Evolutionary conservation across 1,140 invertebrate species (phyloP).

Genomic region (Belonocnema kinseyi): DNA sequence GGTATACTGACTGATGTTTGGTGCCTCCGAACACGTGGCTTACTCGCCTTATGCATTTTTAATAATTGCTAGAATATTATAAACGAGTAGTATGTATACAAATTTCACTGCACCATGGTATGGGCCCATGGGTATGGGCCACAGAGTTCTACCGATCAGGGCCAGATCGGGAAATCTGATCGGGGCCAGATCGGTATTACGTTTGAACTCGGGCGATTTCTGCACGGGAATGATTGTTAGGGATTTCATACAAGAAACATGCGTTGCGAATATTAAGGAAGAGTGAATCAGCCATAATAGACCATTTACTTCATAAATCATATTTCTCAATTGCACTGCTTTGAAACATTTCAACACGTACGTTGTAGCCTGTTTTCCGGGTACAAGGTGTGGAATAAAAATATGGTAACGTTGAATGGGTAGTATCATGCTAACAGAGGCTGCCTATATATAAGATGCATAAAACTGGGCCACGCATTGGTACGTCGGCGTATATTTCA

Average conservation of each 20-base stretch:
- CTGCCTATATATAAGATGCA: not conserved
- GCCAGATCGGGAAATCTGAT: no score
- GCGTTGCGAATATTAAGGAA: not conserved
- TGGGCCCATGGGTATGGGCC: no score
- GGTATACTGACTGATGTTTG: no score
- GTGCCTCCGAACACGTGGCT: no score
- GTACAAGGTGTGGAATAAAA: conserved; percentile 4
- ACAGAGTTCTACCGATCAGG: no score
- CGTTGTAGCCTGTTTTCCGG: conserved; percentile 6
- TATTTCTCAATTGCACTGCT: not conserved
- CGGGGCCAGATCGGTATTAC: no score
- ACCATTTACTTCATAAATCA: conserved; percentile 10
- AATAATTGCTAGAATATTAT: no score
- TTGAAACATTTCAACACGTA: not conserved
- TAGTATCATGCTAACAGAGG: not conserved
- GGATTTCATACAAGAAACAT: not conserved
- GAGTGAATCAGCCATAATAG: not conserved
- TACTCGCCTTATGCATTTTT: no score
- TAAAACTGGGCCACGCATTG: conserved; percentile 20
- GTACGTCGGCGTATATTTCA: conserved; percentile 13
- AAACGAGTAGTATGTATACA: no score
- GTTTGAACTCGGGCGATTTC: no score
- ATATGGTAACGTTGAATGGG: not conserved
- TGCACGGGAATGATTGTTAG: no score
- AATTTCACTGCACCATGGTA: no score